A percentile compares a stretch with the other conserved stretches of the same genome.
These are phyloP conservation scores for Alosa sapidissima DNA, from an alignment of 2,797 vertebrate species.

Conservation along the genomic window DNA sequence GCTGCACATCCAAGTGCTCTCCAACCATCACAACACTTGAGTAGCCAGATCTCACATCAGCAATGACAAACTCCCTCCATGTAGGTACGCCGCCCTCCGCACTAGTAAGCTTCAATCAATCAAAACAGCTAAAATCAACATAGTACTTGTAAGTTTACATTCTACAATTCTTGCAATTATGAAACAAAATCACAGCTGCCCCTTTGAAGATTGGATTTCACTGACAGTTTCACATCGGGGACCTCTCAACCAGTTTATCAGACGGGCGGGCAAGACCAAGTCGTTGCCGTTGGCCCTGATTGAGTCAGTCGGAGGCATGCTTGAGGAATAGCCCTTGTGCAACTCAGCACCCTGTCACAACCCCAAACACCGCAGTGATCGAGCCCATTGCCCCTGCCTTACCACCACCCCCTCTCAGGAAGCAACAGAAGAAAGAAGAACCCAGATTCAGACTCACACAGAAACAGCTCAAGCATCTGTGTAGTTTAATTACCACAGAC, in stretches of 20 bases:
- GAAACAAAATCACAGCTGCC: slow-evolving; percentile 34
- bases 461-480: slow-evolving; percentile 1
- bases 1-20: background rate
- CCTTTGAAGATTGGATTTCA: slow-evolving; percentile 33
- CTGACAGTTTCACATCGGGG: slow-evolving; percentile 19
- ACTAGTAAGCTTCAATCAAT: background rate
- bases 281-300: background rate
- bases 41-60: background rate
- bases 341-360: slow-evolving; percentile 12
- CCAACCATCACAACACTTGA: background rate
- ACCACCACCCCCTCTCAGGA: background rate
- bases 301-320: background rate
- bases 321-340: background rate
- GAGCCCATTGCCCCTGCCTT: background rate
- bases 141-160: slow-evolving; percentile 13
- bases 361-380: background rate
- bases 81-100: background rate
- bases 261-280: background rate
- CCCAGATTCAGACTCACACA: background rate
- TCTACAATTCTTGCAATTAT: slow-evolving; percentile 6
- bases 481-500: background rate
- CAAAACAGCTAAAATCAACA: slow-evolving; percentile 7
- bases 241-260: slow-evolving; percentile 18
- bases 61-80: background rate
- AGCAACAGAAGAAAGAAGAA: background rate